Conservation (phyloP, 2,797 vertebrate genomes). For the Pelodytes ibericus region DNA sequence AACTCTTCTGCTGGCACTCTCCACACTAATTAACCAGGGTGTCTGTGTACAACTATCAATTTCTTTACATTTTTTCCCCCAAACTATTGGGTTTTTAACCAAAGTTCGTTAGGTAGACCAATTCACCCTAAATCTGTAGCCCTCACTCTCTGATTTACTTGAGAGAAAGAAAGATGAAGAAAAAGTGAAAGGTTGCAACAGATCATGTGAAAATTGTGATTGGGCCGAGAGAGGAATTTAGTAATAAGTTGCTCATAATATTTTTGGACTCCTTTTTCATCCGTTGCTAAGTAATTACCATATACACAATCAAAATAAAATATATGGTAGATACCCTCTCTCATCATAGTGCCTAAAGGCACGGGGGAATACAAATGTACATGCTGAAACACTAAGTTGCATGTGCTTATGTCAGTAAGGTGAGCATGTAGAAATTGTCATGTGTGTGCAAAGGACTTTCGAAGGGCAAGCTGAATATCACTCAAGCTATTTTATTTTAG, state of each 20-base stretch:
- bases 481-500: neutral
- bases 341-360: constrained; percentile 9
- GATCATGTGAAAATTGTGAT: constrained; percentile 1
- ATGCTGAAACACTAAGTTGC: neutral
- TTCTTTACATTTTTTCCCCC: too few relatives aligned
- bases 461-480: constrained; percentile 1
- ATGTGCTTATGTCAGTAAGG: neutral
- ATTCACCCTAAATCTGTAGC: too few relatives aligned
- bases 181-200: neutral
- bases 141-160: too few relatives aligned
- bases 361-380: neutral
- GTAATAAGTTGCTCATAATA: constrained; percentile 26
- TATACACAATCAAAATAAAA: constrained; percentile 32
- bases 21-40: too few relatives aligned
- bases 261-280: constrained; percentile 10
- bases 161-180: too few relatives aligned
- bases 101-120: too few relatives aligned
- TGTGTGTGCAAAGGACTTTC: neutral
- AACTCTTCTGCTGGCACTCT: too few relatives aligned
- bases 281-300: constrained; percentile 41
- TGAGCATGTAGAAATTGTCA: neutral
- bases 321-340: constrained; percentile 14
- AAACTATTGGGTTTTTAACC: too few relatives aligned
- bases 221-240: neutral
- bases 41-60: too few relatives aligned